Evolutionary conservation across 2,113 vertebrate genomes (phyloP), one percentile per base, ranked within the genome.

Genomic region (Pholis gunnellus): DNA sequence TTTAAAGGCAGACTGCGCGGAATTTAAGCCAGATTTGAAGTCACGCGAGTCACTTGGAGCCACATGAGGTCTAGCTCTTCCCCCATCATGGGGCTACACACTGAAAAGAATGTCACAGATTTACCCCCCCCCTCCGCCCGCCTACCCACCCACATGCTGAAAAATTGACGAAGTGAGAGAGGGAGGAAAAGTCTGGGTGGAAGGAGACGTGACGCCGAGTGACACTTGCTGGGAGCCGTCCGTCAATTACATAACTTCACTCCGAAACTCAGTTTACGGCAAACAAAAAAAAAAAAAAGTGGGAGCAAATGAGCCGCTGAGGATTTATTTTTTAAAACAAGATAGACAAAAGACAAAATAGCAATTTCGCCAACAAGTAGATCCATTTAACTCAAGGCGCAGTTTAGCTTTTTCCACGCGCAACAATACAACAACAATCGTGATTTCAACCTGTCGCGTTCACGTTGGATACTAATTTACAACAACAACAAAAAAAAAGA

Each of bases 231-330:
- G 31, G 31, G 31, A 31, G 84, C 68, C 48, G 72, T 81, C 57
- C n/a, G n/a, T n/a, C 71, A 80, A 67, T 93, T 93, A 93, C 88
- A 86, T 93, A 94, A 94, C 90, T 94, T 93, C 86, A 71, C 76
- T 87, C 74, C 29, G 1, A 90, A 92, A 90, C 82, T 92, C 87
- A 73, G 81, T 61, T 79, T 40, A 59, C 0, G 25, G 68, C 29
- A 56, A 81, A n/a, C n/a, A 56, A 68, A 22, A 48, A 54, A 50
- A 17, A 60, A 29, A 1, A 25, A 42, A 72, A 81, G 72, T 70
- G 71, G 17, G 9, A 61, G 61, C 6, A 64, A 81, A 83, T 22
- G 29, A 83, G 44, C 9, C 27, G 1, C 67, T 2, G 6, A 22
- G 27, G 29, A 29, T 31, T 7, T 34, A 22, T 13, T 15, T 10